Conservation (phyloP, 2,888 invertebrate species). For the Zonitis immaculata region DNA sequence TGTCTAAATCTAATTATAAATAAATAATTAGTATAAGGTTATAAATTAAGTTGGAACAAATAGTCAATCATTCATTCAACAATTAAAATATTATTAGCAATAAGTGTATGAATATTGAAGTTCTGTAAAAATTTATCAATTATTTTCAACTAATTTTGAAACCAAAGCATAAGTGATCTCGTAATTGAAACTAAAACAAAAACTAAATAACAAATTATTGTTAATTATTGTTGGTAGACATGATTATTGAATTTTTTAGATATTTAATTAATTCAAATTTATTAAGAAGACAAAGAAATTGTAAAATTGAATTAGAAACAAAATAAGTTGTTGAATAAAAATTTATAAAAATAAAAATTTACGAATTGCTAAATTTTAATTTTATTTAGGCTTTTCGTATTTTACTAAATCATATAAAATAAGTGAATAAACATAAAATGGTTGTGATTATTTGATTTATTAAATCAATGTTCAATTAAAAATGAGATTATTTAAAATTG, state of each 20-base stretch:
- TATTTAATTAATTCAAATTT: conserved; percentile 4
- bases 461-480: background rate
- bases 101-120: conserved; percentile 27
- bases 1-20: background rate
- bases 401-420: background rate
- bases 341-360: conserved; percentile 24
- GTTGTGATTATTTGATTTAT: conserved; percentile 27
- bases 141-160: conserved; percentile 26
- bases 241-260: conserved; percentile 13
- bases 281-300: conserved; percentile 10
- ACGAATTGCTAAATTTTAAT: conserved; percentile 15
- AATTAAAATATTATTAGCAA: conserved; percentile 31
- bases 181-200: conserved; percentile 8
- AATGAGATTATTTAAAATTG: background rate
- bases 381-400: too few species aligned
- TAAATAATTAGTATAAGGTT: background rate
- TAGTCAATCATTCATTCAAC: conserved; percentile 31
- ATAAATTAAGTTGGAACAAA: background rate
- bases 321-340: conserved; percentile 30
- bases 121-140: conserved; percentile 9
- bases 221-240: conserved; percentile 27
- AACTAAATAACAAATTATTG: conserved; percentile 23
- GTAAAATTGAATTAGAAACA: conserved; percentile 14
- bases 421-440: conserved; percentile 5
- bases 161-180: conserved; percentile 32